Percentiles rank a stretch among this genome's conserved stretches.
Evolutionary conservation across 1,140 invertebrate species (phyloP).

Genomic region (Eciton burchellii): DNA sequence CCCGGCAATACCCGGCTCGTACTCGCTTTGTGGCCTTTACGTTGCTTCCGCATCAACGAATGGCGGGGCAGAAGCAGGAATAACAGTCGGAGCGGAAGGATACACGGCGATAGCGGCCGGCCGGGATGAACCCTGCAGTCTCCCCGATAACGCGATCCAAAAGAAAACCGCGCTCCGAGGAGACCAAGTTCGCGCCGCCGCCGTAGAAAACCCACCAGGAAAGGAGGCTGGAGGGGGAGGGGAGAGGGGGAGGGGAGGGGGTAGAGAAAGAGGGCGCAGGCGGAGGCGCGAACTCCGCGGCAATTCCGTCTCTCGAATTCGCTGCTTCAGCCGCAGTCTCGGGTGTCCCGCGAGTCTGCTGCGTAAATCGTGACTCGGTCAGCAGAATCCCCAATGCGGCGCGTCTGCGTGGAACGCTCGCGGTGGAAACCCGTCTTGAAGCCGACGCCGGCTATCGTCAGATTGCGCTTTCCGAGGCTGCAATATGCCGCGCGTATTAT

Average conservation of each 20-base stretch:
- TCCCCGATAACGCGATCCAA: slow-evolving; percentile 18
- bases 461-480: too few relatives aligned
- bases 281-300: slow-evolving; percentile 15
- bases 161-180: background rate
- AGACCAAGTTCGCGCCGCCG: slow-evolving; percentile 1
- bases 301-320: slow-evolving; percentile 35
- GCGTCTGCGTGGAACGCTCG: too few relatives aligned
- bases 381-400: background rate
- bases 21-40: background rate
- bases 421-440: too few relatives aligned
- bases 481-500: too few relatives aligned
- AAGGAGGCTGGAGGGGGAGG: too few relatives aligned
- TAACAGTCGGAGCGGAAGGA: background rate
- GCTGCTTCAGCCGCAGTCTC: slow-evolving; percentile 41
- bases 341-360: slow-evolving; percentile 26
- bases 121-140: background rate
- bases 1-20: background rate
- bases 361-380: slow-evolving; percentile 12
- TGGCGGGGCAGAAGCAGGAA: slow-evolving; percentile 13
- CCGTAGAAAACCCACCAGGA: slow-evolving; percentile 8
- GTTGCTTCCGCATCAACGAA: background rate
- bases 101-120: background rate
- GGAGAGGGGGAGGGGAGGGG: too few relatives aligned
- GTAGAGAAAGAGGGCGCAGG: too few relatives aligned
- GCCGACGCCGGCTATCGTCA: too few relatives aligned